Conservation (phyloP, 1,140 invertebrate genomes). For the Heterodera carotae region DNA sequence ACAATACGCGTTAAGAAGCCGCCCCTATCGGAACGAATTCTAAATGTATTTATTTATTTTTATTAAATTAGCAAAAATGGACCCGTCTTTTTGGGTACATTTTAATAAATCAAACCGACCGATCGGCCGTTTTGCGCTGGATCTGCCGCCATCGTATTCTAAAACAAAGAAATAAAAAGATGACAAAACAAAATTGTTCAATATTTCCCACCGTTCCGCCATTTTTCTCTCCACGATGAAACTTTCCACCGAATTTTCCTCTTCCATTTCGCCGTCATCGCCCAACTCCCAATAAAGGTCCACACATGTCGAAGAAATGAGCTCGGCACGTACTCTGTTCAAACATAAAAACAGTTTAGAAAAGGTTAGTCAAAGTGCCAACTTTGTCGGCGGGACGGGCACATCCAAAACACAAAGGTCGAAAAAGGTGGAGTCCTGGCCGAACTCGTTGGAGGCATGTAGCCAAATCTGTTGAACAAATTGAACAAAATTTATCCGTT, state of each 20-base stretch:
- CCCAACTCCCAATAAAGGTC: slow-evolving; percentile 51
- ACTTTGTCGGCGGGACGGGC: slow-evolving; percentile 47
- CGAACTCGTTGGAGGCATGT: slow-evolving; percentile 43
- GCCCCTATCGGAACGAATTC: slow-evolving; percentile 14
- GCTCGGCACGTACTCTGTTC: not conserved
- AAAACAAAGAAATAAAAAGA: not conserved
- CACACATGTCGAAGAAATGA: slow-evolving; percentile 34
- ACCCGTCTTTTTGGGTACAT: no score
- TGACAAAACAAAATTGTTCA: not conserved
- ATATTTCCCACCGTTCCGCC: slow-evolving; percentile 40
- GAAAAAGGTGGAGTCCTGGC: slow-evolving; percentile 44
- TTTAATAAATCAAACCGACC: not conserved
- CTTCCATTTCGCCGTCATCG: slow-evolving; percentile 41
- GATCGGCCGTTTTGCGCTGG: slow-evolving; percentile 23
- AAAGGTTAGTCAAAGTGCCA: not conserved
- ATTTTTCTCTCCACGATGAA: slow-evolving; percentile 62
- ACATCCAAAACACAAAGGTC: slow-evolving; percentile 54
- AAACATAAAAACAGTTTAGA: not conserved
- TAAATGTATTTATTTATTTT: not conserved
- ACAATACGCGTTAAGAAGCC: slow-evolving; percentile 1
- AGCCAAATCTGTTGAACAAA: slow-evolving; percentile 33
- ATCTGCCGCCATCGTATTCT: slow-evolving; percentile 56
- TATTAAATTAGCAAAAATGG: not conserved
- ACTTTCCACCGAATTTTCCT: slow-evolving; percentile 44
- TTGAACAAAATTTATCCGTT: no score